These are phyloP conservation scores for Electrona antarctica DNA, from an alignment of 2,113 vertebrate species.

Conservation along the genomic window DNA sequence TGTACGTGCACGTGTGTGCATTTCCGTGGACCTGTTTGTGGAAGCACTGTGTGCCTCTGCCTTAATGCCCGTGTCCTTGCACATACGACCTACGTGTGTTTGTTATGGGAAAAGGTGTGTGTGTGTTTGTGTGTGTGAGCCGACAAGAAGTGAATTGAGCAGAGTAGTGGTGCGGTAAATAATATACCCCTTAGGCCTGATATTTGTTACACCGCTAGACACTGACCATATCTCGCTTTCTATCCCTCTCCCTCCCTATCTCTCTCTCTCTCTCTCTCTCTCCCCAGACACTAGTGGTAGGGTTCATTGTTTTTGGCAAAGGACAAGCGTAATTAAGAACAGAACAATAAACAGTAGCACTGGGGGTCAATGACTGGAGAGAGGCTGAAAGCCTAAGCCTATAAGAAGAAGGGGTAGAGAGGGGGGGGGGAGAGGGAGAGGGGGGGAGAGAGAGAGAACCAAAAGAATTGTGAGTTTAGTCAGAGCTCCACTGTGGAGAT, in stretches of 20 bases:
- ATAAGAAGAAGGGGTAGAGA: slow-evolving; percentile 1
- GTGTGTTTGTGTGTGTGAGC: background rate
- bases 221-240: background rate
- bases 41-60: background rate
- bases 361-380: too few relatives aligned
- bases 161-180: background rate
- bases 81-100: background rate
- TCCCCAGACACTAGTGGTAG: background rate
- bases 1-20: background rate
- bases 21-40: background rate
- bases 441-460: slow-evolving; percentile 7
- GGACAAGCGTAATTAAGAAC: too few relatives aligned
- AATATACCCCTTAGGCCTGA: background rate
- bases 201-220: background rate
- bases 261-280: background rate
- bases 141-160: background rate
- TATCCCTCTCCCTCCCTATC: background rate
- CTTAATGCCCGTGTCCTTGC: too few relatives aligned
- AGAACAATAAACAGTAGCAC: too few relatives aligned
- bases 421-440: slow-evolving; percentile 7
- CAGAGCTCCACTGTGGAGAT: slow-evolving; percentile 28
- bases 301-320: too few relatives aligned
- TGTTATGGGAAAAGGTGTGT: background rate
- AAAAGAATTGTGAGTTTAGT: slow-evolving; percentile 2
- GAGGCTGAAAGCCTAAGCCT: too few relatives aligned